Conservation (phyloP, 2,797 vertebrate genomes). For the Manis javanica region DNA sequence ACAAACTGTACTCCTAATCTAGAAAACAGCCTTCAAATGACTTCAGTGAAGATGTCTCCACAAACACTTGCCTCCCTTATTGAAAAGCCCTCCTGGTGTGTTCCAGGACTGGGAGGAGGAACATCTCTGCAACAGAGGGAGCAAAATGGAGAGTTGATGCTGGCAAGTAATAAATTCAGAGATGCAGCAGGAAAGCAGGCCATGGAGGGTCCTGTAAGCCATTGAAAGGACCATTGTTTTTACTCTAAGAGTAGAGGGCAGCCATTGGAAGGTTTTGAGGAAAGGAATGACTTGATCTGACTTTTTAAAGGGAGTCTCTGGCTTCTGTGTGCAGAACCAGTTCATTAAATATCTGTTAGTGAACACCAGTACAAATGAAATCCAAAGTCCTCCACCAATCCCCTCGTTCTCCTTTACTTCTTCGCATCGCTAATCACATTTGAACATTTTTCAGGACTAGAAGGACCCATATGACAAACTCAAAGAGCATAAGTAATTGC, state of each 20-base stretch:
- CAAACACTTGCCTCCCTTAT: not conserved
- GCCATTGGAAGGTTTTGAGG: not conserved
- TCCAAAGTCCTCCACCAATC: not conserved
- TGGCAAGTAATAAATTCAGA: not conserved
- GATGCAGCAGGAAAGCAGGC: not conserved
- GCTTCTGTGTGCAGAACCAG: not conserved
- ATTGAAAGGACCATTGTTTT: not conserved
- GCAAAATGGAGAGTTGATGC: not conserved
- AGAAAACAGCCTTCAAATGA: constrained; percentile 2
- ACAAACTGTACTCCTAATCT: not conserved
- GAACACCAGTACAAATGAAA: not conserved
- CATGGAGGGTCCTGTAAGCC: not conserved
- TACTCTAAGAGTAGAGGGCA: not conserved
- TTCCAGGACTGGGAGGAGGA: not conserved
- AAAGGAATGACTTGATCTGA: not conserved
- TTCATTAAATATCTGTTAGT: not conserved
- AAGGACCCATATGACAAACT: not conserved
- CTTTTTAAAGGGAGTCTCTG: not conserved
- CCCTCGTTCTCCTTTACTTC: not conserved
- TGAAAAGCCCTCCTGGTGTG: not conserved
- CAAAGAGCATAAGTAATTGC: not conserved
- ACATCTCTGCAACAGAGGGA: not conserved
- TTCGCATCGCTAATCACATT: not conserved
- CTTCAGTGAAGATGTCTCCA: not conserved
- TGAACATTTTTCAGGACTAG: not conserved